Conservation (phyloP, 2,113 vertebrate genomes). For the Pungitius pungitius region DNA sequence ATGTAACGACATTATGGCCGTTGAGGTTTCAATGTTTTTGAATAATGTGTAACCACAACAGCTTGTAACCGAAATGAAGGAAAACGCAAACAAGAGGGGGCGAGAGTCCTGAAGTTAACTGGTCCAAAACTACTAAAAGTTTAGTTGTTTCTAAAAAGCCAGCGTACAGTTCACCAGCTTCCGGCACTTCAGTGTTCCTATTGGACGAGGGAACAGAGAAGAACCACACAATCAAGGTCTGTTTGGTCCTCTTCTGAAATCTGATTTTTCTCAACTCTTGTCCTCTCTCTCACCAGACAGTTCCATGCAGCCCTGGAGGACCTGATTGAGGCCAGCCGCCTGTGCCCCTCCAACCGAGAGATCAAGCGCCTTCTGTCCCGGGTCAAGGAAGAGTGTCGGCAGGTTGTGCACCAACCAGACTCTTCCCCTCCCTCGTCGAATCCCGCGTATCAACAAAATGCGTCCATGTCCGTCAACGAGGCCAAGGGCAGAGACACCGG, state of each 20-base stretch:
- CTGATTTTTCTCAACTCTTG: background rate
- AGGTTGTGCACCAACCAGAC: conserved; percentile 58
- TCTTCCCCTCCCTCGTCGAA: conserved; percentile 75
- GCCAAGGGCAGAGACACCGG: conserved; percentile 39
- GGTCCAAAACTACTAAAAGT: too few relatives aligned
- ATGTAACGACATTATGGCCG: too few relatives aligned
- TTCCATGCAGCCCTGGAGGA: conserved; percentile 90
- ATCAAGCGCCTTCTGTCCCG: conserved; percentile 90
- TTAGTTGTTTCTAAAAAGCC: too few relatives aligned
- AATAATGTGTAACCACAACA: too few relatives aligned
- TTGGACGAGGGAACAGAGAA: background rate
- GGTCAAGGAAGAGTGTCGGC: conserved; percentile 93
- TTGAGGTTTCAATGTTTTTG: background rate
- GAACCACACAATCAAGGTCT: background rate
- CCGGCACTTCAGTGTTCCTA: background rate
- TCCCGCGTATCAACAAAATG: conserved; percentile 67
- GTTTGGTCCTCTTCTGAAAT: conserved; percentile 8
- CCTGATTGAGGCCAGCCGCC: conserved; percentile 88
- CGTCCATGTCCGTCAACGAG: conserved; percentile 66
- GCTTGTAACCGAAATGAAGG: too few relatives aligned
- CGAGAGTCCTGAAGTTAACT: background rate
- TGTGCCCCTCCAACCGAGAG: conserved; percentile 93
- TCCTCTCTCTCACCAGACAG: conserved; percentile 79
- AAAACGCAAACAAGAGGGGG: too few relatives aligned
- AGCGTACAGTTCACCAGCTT: background rate